Conservation (phyloP, 2,888 invertebrate species). For the Lasioglossum morio region DNA sequence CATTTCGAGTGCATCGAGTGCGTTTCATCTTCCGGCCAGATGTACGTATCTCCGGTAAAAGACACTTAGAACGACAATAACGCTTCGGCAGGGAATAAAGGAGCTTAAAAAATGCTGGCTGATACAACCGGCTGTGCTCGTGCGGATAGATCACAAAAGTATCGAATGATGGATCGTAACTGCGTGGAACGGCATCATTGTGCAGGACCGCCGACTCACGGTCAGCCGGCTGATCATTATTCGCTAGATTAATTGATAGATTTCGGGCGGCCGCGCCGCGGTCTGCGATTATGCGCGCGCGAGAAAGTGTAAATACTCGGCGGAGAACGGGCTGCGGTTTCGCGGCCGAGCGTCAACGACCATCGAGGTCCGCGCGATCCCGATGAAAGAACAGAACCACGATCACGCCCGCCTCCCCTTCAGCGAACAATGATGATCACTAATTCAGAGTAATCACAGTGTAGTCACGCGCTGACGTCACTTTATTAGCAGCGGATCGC, state of each 20-base stretch:
- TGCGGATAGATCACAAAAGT: background rate
- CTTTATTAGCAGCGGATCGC: constrained; percentile 33
- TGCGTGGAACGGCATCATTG: background rate
- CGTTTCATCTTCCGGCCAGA: background rate
- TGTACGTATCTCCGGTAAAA: background rate
- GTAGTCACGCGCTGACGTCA: constrained; percentile 2
- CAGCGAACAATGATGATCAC: background rate
- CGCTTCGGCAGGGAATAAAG: background rate
- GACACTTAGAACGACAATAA: background rate
- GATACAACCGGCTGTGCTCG: background rate
- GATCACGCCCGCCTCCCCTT: background rate
- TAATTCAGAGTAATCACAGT: constrained; percentile 21
- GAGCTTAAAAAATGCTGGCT: background rate
- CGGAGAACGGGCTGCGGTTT: background rate
- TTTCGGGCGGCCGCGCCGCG: background rate
- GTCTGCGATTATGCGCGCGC: background rate
- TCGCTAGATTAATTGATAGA: background rate
- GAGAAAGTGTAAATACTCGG: constrained; percentile 6
- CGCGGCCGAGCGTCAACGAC: background rate
- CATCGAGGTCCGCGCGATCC: background rate
- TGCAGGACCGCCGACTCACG: background rate
- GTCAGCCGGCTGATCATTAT: background rate
- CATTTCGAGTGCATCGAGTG: constrained; percentile 5
- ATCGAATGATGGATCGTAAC: background rate
- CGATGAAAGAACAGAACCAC: background rate